phyloP scores from a whole-genome alignment of 2,797 vertebrate species.

The Distichodus sexfasciatus region DNA sequence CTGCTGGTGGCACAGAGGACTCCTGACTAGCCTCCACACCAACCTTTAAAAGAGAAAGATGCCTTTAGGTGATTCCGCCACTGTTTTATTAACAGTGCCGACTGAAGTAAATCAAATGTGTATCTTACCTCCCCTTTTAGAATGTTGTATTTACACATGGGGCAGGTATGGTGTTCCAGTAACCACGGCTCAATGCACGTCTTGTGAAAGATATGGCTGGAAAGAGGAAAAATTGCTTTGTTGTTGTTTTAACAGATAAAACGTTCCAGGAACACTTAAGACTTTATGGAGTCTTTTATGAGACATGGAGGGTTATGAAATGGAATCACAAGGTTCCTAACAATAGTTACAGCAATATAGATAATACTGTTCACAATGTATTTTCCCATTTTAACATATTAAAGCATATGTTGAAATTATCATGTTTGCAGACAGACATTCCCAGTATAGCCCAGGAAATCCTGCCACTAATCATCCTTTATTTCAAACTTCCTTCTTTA shows the following conservation, averaged over 20 bases:
- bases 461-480: too few relatives aligned
- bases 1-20: constrained; percentile 46
- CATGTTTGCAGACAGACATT: too few relatives aligned
- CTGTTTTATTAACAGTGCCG: too few relatives aligned
- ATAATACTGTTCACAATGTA: too few relatives aligned
- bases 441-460: too few relatives aligned
- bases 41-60: constrained; percentile 30
- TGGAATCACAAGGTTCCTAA: not conserved
- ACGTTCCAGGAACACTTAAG: not conserved
- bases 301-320: not conserved
- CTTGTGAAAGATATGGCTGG: constrained; percentile 91
- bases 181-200: constrained; percentile 92
- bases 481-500: too few relatives aligned
- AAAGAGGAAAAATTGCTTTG: not conserved
- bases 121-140: constrained; percentile 80
- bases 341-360: not conserved
- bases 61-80: too few relatives aligned
- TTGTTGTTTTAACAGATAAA: not conserved
- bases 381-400: too few relatives aligned
- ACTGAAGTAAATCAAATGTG: not conserved
- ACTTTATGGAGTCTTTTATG: not conserved
- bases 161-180: constrained; percentile 89
- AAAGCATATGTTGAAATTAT: too few relatives aligned
- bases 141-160: constrained; percentile 96
- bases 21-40: constrained; percentile 42